Evolutionary conservation across 2,888 invertebrate genomes (phyloP).

Genomic region (Palloptera scutellata): DNA sequence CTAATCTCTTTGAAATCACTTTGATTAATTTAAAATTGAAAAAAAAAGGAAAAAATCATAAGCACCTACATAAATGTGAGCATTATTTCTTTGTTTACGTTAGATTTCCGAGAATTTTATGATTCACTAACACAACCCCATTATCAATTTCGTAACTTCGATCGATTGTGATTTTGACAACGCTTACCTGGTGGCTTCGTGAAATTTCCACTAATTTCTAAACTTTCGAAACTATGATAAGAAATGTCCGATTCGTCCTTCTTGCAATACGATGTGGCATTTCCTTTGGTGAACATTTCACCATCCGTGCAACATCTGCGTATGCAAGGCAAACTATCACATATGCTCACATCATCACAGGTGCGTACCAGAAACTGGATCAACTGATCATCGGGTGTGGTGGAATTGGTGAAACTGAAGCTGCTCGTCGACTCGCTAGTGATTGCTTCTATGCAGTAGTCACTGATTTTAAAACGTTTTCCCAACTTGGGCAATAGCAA

Average conservation of each 20-base stretch:
- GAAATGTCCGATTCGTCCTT: conserved; percentile 45
- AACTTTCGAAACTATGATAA: conserved; percentile 53
- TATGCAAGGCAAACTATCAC: conserved; percentile 55
- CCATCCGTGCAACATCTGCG: conserved; percentile 58
- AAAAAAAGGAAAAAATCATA: neutral
- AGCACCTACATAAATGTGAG: too few relatives aligned
- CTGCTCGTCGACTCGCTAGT: conserved; percentile 23
- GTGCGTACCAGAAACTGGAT: conserved; percentile 44
- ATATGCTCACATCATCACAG: conserved; percentile 45
- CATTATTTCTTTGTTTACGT: too few relatives aligned
- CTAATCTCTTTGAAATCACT: conserved; percentile 28
- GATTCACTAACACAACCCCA: too few relatives aligned
- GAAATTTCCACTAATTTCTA: conserved; percentile 51
- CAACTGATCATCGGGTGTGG: neutral
- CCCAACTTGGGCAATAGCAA: conserved; percentile 34
- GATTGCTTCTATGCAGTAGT: conserved; percentile 59
- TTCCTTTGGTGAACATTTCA: conserved; percentile 52
- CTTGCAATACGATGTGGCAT: conserved; percentile 51
- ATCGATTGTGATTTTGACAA: neutral
- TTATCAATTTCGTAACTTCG: too few relatives aligned
- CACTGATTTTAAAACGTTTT: conserved; percentile 39
- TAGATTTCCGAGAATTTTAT: too few relatives aligned
- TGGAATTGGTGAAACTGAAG: neutral
- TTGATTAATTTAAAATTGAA: conserved; percentile 16
- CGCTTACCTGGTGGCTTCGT: conserved; percentile 54